These are phyloP conservation scores for Leguminivora glycinivorella DNA, from an alignment of 1,140 invertebrate genomes.

Conservation along the genomic window DNA sequence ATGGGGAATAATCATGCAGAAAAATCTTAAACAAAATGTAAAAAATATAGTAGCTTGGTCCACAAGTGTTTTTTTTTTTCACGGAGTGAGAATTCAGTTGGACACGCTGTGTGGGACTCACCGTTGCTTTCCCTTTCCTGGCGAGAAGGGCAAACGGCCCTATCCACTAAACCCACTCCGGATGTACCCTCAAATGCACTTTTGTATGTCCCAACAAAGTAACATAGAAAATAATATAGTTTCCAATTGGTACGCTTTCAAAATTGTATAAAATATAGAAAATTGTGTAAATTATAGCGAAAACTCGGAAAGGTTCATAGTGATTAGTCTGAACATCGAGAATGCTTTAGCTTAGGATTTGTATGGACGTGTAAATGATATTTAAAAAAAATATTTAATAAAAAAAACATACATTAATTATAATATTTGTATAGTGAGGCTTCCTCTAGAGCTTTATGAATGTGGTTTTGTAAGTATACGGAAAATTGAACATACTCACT, in stretches of 20 bases:
- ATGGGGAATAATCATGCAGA: no score
- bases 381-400: slow-evolving; percentile 65
- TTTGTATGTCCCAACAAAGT: slow-evolving; percentile 34
- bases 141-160: no score
- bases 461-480: slow-evolving; percentile 74
- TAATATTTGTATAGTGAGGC: slow-evolving; percentile 72
- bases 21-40: no score
- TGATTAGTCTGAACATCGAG: slow-evolving; percentile 57
- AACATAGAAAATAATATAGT: slow-evolving; percentile 25
- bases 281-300: slow-evolving; percentile 40
- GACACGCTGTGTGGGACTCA: no score
- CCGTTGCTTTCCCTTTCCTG: no score
- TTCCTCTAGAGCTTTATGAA: slow-evolving; percentile 76
- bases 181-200: not conserved
- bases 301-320: slow-evolving; percentile 46
- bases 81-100: no score
- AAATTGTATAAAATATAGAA: slow-evolving; percentile 39
- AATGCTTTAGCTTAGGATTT: slow-evolving; percentile 70
- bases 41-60: no score
- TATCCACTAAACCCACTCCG: no score
- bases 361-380: slow-evolving; percentile 75
- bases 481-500: slow-evolving; percentile 72
- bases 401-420: slow-evolving; percentile 49
- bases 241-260: slow-evolving; percentile 24
- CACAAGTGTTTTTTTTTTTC: no score